Evolutionary conservation across 2,888 invertebrate species (phyloP), one percentile per base, ranked within the genome.

Genomic region (Lomographa bimaculata): DNA sequence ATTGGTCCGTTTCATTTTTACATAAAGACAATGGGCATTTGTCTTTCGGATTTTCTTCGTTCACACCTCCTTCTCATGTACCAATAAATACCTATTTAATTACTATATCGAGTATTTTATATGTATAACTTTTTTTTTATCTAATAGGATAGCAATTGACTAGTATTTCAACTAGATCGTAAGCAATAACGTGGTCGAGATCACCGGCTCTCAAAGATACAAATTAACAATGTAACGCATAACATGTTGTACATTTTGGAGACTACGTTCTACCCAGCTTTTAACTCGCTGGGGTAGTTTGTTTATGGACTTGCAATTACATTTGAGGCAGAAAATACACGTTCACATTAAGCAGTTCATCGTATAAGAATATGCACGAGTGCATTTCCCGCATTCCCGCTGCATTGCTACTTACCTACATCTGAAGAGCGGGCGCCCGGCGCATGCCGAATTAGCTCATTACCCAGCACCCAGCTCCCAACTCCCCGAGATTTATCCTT

Each of bases 371-470:
- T 46, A 47, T 53, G 50, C 43, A 41, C 38, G 46, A 39, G 40
- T 62, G 67, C 66, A 71, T 70, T 68, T 68, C 58, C 59, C 55
- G 60, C 59, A 60, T 66, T 64, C 53, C 59, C 39, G 51, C 44
- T 54, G 65, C 61, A 61, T 60, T 60, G 54, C 56, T 53, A 54
- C 36, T 46, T 54, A 54, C 54, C 46, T 62, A 56, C 48, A 57
- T 50, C 53, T 56, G 57, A 48, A 55, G 55, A 51, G 57, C 42
- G 40, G 19, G 50, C 46, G 54, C 55, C 46, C 46, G 46, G 50
- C 61, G 75, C 71, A 77, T 77, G 69, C 75, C 66, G 73, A 76
- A 79, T 80, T 78, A 79, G 76, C 77, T 81, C 75, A 80, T 81
- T 81, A 79, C 65, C 54, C 59, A 57, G 60, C 56, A 63, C 57